phyloP scores from a whole-genome alignment of 2,888 invertebrate genomes.

The Argyra leucocephala region DNA sequence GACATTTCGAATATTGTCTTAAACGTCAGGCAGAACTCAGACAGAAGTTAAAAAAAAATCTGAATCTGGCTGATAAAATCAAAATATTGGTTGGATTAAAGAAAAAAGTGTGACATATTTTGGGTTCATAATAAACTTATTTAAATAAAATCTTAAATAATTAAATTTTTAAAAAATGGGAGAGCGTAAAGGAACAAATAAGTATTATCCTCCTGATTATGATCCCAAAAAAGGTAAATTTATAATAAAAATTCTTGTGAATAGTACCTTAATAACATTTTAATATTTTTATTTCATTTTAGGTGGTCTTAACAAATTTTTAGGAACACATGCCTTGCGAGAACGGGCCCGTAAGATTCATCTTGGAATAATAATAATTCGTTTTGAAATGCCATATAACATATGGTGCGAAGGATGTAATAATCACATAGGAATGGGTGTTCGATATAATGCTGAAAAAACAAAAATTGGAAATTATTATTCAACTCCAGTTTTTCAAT shows the following conservation, averaged over 20 bases:
- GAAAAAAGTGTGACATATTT: background rate
- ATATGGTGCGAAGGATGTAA: slow-evolving; percentile 99
- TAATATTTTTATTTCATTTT: background rate
- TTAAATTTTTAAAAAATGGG: slow-evolving; percentile 58
- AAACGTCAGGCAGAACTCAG: background rate
- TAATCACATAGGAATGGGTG: slow-evolving; percentile 99
- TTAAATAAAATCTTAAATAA: background rate
- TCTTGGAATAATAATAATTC: slow-evolving; percentile 68
- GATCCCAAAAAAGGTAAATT: slow-evolving; percentile 76
- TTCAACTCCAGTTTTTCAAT: slow-evolving; percentile 93
- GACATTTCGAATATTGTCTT: background rate
- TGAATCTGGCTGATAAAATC: background rate
- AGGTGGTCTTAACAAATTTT: slow-evolving; percentile 80
- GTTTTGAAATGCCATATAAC: slow-evolving; percentile 99
- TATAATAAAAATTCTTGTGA: background rate
- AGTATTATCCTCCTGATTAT: slow-evolving; percentile 98
- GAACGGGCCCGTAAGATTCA: slow-evolving; percentile 93
- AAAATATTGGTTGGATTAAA: background rate
- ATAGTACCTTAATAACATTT: background rate
- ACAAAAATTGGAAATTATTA: slow-evolving; percentile 95
- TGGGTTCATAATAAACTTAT: background rate
- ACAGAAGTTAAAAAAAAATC: background rate
- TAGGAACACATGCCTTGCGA: slow-evolving; percentile 87
- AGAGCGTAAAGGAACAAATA: slow-evolving; percentile 94
- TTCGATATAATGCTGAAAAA: slow-evolving; percentile 91